Evolutionary conservation across 2,113 vertebrate genomes (phyloP), one percentile per base, ranked within the genome.

Genomic region (Scytalopus superciliaris): DNA sequence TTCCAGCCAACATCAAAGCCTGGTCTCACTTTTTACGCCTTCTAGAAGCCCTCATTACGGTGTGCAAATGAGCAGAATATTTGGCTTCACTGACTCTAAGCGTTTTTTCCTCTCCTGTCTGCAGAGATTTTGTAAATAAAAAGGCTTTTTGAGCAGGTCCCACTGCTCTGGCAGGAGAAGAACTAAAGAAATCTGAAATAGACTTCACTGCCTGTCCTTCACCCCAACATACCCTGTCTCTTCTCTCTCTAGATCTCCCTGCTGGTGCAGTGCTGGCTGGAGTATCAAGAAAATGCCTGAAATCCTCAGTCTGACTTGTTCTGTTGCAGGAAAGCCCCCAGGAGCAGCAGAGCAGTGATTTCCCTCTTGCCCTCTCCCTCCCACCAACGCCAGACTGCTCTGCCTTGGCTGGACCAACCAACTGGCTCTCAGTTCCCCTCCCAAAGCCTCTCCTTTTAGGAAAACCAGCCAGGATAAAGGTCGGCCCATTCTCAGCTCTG

Each of bases 401-500:
- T 72, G 37, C 40, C 24, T 42, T 4, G 4, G 10, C 10, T 49
- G 47, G 11, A 49, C 50, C 40, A 13, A 14, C 63, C 52, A 33
- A 2, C 52, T 50, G 42, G 33, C 15, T 19, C 6, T 10, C 35
- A 12, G 18, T 35, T 37, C 53, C 25, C 19, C 6, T 66, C 9
- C n/a, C 33, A 52, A 35, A 5, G 18, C 12, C 70, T 74, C 37
- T 76, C 9, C 57, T 64, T 67, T 76, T 5, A 60, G 49, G 37
- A 90, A 90, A 88, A 83, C 10, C 27, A 40, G 5, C 12, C 0
- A 0, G 6, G 10, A 25, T 10, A 30, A 56, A 56, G 3, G 11
- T 33, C 59, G 72, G 81, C 39, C 35, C 0, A 0, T 15, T 30
- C 22, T 59, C 2, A 1, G 19, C 31, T 50, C 47, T 1, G 2